Conservation (phyloP, 2,113 vertebrate genomes). For the Anhinga rufa region DNA sequence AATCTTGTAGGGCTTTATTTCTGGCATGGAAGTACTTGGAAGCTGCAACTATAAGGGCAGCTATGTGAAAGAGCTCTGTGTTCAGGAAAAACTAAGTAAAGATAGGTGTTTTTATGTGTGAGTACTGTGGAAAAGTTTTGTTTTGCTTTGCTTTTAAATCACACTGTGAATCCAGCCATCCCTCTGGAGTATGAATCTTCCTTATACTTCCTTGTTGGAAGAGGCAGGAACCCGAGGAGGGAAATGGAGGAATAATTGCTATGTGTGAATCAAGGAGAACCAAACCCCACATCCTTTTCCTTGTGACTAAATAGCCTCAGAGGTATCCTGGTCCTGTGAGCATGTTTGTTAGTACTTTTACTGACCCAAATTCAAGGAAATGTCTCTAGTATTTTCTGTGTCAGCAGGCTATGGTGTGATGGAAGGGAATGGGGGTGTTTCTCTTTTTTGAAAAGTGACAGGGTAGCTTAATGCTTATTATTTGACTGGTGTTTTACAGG, state of each 20-base stretch:
- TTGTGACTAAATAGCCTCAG: background rate
- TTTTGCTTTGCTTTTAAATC: background rate
- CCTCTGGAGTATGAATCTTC: background rate
- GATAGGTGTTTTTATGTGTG: accelerated
- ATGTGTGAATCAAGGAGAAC: background rate
- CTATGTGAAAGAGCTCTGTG: background rate
- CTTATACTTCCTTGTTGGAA: background rate
- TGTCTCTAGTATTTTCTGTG: background rate
- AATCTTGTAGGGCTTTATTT: background rate
- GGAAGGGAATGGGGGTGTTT: background rate
- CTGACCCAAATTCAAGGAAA: background rate
- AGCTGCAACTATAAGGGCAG: background rate
- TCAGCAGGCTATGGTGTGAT: background rate
- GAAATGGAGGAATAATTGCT: background rate
- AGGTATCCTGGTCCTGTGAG: background rate
- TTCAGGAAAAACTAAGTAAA: background rate
- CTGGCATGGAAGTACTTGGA: background rate
- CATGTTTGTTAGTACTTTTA: background rate
- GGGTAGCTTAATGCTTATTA: background rate
- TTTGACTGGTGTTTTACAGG: background rate
- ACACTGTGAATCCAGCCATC: background rate
- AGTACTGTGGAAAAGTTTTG: background rate
- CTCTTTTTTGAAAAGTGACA: background rate
- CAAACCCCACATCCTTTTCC: background rate
- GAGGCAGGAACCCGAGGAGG: background rate